These are phyloP conservation scores for Leistus spinibarbis DNA, from an alignment of 2,888 invertebrate species.

Conservation along the genomic window DNA sequence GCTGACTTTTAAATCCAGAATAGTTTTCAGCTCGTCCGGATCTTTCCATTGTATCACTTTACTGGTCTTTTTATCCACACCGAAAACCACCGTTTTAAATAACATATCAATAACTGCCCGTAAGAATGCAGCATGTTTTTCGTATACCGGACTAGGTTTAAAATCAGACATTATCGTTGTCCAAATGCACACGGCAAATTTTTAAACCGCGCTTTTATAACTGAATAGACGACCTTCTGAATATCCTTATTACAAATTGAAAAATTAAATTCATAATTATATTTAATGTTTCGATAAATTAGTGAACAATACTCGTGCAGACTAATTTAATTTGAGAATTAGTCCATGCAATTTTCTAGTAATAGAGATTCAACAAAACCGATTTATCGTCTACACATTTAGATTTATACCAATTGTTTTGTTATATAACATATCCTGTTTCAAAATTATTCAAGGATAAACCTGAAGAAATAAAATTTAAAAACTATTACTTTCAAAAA, in stretches of 20 bases:
- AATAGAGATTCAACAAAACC: not conserved
- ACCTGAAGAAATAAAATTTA: too few species aligned
- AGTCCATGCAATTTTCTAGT: not conserved
- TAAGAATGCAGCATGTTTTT: slow-evolving; percentile 56
- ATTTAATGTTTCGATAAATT: not conserved
- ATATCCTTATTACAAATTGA: slow-evolving; percentile 4
- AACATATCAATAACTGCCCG: slow-evolving; percentile 54
- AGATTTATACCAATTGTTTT: too few species aligned
- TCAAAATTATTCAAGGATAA: too few species aligned
- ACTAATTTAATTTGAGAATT: not conserved
- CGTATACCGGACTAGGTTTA: slow-evolving; percentile 51
- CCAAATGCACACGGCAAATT: not conserved
- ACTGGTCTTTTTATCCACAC: slow-evolving; percentile 50
- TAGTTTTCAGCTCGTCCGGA: slow-evolving; percentile 57
- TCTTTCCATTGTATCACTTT: slow-evolving; percentile 61
- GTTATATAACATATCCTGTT: too few species aligned
- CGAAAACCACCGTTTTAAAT: slow-evolving; percentile 57
- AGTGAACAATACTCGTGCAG: not conserved
- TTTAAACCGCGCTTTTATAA: slow-evolving; percentile 18
- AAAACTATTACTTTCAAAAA: too few species aligned
- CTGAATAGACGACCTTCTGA: slow-evolving; percentile 10
- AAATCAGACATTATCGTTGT: slow-evolving; percentile 49
- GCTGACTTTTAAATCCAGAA: slow-evolving; percentile 55
- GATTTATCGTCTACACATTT: too few species aligned
- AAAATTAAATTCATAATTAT: not conserved